Percentiles rank a stretch among this genome's conserved stretches.
Evolutionary conservation across 2,888 invertebrate species (phyloP).

Genomic region (Leptura quadrifasciata): DNA sequence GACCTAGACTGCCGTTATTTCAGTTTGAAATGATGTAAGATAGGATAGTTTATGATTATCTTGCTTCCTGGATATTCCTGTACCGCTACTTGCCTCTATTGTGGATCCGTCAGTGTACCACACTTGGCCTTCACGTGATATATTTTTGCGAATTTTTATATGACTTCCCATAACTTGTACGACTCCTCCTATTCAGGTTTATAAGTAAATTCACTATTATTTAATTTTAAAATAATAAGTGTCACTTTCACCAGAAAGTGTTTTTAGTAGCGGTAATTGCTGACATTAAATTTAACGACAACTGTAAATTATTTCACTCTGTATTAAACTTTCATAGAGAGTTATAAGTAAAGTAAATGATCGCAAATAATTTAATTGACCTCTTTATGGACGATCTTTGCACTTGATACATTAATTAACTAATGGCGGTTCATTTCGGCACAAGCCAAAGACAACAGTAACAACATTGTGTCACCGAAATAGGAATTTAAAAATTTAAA

Average conservation of each 20-base stretch:
- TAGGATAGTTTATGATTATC: too few species aligned
- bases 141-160: too few species aligned
- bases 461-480: slow-evolving; percentile 5
- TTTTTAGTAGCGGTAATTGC: neutral
- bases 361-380: slow-evolving; percentile 54
- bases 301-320: neutral
- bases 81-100: too few species aligned
- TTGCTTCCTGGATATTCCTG: too few species aligned
- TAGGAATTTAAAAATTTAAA: neutral
- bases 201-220: neutral
- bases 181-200: too few species aligned
- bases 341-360: slow-evolving; percentile 36
- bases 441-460: slow-evolving; percentile 28
- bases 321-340: slow-evolving; percentile 12
- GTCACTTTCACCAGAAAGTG: neutral
- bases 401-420: slow-evolving; percentile 40
- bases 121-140: too few species aligned
- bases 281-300: neutral
- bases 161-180: too few species aligned
- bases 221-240: neutral
- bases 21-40: too few species aligned
- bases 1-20: too few species aligned
- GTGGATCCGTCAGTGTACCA: too few species aligned
- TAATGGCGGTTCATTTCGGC: slow-evolving; percentile 33
- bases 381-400: slow-evolving; percentile 50